Base-by-base conservation (phyloP, 1,140 invertebrate species). In the Delia radicum region DNA sequence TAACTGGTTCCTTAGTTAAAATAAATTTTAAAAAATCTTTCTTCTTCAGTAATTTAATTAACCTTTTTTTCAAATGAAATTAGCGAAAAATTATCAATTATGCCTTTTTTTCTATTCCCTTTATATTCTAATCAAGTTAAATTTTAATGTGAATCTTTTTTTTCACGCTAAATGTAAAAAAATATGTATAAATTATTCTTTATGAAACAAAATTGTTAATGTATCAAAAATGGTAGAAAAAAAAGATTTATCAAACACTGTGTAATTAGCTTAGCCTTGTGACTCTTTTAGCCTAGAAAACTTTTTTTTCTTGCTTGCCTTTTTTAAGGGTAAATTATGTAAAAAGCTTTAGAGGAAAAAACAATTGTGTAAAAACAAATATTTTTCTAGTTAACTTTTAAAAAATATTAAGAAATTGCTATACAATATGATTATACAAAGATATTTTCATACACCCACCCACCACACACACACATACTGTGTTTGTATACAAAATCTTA, bases 21-120 rank as follows among this genome's bases (percentile, higher is more conserved):
- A 31, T 12, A 31, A 67, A 31, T 12, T 55, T 31, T n/a, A 21
- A 4, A 10, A 24, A 55, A 55, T 65, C 24, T 29, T 69, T 69
- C 8, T 69, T 69, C 37, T 33, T 69, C 8, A 21, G 13, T 69
- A 37, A 69, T 69, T 69, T 37, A 18, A 69, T 69, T 69, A 21
- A 69, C 65, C 65, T 29, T 37, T 33, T 69, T 69, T 37, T 69
- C 29, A 12, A 18, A 69, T 69, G 37, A 69, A 69, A 69, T 69
- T 69, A 69, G 65, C 65, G 65, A 37, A 69, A 55, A 69, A 69
- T 69, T 69, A 69, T 69, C 65, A 69, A 69, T 69, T 69, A 69
- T 69, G 18, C 21, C n/a, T 37, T 69, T 21, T 33, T 21, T 69
- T 37, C 5, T 27, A 26, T 28, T 63, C 28, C 65, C 29, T 69